phyloP scores from a whole-genome alignment of 2,113 vertebrate genomes.

The Cyanoramphus novaezelandiae region DNA sequence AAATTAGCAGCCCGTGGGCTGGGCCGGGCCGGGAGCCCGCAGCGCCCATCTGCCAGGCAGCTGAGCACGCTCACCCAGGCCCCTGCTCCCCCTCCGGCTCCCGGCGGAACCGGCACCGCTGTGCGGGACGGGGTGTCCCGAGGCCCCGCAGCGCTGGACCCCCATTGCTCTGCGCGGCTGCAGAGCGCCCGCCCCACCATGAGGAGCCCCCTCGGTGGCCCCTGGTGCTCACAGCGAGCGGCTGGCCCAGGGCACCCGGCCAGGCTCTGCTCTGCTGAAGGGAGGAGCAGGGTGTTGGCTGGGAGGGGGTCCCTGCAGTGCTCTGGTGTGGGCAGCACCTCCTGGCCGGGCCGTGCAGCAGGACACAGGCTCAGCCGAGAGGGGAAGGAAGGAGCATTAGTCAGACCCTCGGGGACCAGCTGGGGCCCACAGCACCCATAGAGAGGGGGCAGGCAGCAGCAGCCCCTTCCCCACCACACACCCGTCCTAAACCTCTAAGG shows the following conservation, averaged over 20 bases:
- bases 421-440: accelerated
- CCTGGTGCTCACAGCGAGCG: accelerated
- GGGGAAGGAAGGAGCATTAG: background rate
- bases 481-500: background rate
- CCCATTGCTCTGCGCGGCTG: background rate
- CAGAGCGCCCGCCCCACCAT: accelerated
- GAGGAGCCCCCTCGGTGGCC: background rate
- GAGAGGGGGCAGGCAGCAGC: background rate
- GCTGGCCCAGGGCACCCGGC: background rate
- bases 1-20: conserved; percentile 55
- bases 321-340: background rate
- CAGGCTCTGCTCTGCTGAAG: background rate
- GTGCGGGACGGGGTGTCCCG: background rate
- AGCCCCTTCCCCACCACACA: background rate
- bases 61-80: background rate
- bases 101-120: background rate
- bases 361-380: background rate
- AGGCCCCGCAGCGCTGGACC: background rate
- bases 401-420: no score
- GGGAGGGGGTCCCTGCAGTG: background rate
- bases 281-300: background rate
- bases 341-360: background rate
- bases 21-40: background rate
- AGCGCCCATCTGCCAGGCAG: conserved; percentile 44
- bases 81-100: background rate